Conservation (phyloP, 2,797 vertebrate species). For the Pseudochaenichthys georgianus region DNA sequence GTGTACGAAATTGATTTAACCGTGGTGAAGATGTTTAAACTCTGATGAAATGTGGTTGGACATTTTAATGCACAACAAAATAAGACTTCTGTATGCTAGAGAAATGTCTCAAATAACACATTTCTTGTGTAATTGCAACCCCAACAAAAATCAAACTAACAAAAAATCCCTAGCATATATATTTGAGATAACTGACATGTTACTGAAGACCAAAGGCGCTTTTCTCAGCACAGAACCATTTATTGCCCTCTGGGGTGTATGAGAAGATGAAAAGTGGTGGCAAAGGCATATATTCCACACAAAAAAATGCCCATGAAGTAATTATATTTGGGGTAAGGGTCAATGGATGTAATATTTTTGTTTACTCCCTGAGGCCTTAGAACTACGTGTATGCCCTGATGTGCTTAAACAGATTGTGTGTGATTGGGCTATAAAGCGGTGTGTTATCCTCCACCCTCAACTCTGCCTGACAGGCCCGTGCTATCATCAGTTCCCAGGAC, state of each 20-base stretch:
- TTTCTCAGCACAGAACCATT: slow-evolving; percentile 12
- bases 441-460: slow-evolving; percentile 22
- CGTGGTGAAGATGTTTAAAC: too few species aligned
- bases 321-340: slow-evolving; percentile 37
- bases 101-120: neutral
- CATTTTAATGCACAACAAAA: too few species aligned
- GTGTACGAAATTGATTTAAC: neutral
- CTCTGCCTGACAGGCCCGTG: slow-evolving; percentile 11
- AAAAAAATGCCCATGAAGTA: slow-evolving; percentile 15
- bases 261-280: slow-evolving; percentile 14
- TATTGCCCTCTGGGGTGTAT: neutral
- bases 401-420: slow-evolving; percentile 43
- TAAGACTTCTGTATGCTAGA: neutral
- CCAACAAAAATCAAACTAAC: neutral
- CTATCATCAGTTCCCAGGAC: slow-evolving; percentile 23
- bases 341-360: slow-evolving; percentile 30
- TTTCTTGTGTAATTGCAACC: neutral
- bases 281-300: slow-evolving; percentile 22
- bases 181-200: neutral
- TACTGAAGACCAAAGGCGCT: neutral
- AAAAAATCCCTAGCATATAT: neutral
- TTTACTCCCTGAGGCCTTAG: slow-evolving; percentile 35
- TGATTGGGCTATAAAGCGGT: slow-evolving; percentile 28
- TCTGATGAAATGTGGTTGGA: too few species aligned
- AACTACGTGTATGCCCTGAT: slow-evolving; percentile 41